phyloP scores from a whole-genome alignment of 2,797 vertebrate species.

The Sarcophilus harrisii region DNA sequence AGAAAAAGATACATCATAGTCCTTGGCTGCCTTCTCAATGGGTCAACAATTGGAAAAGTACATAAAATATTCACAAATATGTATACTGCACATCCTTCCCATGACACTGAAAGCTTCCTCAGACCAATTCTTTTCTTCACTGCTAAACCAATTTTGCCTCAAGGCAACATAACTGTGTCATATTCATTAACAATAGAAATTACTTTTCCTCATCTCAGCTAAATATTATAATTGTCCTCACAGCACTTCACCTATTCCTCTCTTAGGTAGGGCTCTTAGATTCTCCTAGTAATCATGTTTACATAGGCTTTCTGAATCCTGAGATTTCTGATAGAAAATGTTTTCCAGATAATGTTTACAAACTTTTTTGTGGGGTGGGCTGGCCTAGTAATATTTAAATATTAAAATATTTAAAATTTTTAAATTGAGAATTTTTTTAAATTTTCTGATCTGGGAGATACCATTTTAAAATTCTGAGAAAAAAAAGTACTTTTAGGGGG shows the following conservation, averaged over 20 bases:
- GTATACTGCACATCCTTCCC: not conserved
- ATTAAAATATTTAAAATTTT: not conserved
- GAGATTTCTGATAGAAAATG: not conserved
- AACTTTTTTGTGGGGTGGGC: not conserved
- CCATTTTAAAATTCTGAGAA: constrained; percentile 15
- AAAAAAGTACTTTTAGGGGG: not conserved
- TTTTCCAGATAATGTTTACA: constrained; percentile 30
- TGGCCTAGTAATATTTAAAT: not conserved
- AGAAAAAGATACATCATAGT: not conserved
- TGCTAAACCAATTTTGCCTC: not conserved
- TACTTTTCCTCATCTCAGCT: not conserved
- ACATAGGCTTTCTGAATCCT: not conserved
- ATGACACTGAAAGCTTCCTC: not conserved
- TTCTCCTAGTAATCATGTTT: not conserved
- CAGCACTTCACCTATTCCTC: not conserved
- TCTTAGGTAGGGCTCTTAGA: not conserved
- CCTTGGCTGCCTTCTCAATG: not conserved
- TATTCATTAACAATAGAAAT: no score
- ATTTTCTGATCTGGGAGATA: not conserved
- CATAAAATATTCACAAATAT: not conserved
- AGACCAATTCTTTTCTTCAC: not conserved
- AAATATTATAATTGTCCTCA: not conserved
- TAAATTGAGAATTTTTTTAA: not conserved
- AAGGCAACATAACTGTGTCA: not conserved
- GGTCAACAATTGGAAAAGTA: not conserved